A percentile compares a stretch with the other conserved stretches of the same genome.
These are phyloP conservation scores for Cylloceria caligata DNA, from an alignment of 2,888 invertebrate species.

Conservation along the genomic window DNA sequence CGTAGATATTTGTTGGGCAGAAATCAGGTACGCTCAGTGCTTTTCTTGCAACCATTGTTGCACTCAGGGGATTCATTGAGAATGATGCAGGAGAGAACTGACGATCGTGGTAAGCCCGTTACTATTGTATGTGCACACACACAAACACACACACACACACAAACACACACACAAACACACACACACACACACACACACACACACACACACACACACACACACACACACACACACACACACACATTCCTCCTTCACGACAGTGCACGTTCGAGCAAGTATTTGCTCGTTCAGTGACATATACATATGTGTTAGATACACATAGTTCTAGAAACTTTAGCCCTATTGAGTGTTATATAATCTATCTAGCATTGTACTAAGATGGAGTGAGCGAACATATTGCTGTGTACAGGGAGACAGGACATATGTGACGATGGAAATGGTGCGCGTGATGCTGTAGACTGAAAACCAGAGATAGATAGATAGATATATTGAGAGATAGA, in stretches of 20 bases:
- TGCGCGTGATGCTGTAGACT: background rate
- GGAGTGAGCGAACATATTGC: background rate
- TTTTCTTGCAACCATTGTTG: conserved; percentile 17
- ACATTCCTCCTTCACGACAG: background rate
- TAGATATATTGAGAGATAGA: background rate
- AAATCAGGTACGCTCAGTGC: conserved; percentile 12
- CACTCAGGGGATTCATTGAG: conserved; percentile 20
- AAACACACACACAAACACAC: too few relatives aligned
- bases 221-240: background rate
- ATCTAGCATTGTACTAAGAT: conserved; percentile 20
- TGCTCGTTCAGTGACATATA: conserved; percentile 1
- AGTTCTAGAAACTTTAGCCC: background rate
- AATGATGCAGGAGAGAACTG: conserved; percentile 16
- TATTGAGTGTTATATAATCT: conserved; percentile 6
- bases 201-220: background rate
- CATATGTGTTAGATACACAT: background rate
- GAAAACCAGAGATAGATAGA: background rate
- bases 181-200: background rate
- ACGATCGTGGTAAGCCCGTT: conserved; percentile 3
- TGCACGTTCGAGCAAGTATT: conserved; percentile 4
- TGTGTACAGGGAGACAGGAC: background rate
- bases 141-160: background rate
- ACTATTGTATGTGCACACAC: background rate
- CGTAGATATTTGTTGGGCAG: background rate
- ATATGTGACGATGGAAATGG: background rate